Evolutionary conservation across 1,140 invertebrate genomes (phyloP).

Genomic region (Pygmarrhopalites habei): DNA sequence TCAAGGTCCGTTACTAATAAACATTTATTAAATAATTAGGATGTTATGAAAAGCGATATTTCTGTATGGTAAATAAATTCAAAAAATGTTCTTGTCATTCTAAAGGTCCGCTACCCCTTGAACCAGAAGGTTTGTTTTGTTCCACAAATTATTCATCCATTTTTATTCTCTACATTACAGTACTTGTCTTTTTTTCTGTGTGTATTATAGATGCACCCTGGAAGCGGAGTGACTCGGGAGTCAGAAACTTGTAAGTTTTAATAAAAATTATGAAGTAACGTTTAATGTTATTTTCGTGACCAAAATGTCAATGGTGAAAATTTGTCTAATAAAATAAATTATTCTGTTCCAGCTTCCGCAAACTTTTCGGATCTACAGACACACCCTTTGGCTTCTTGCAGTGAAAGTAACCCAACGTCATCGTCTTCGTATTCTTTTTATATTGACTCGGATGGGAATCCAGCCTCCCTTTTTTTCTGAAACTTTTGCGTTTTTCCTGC

Average conservation of each 20-base stretch:
- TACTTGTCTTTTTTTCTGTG: conserved; percentile 40
- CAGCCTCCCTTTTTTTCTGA: neutral
- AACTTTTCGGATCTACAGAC: conserved; percentile 10
- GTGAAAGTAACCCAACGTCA: neutral
- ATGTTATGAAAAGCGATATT: no score
- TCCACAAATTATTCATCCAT: neutral
- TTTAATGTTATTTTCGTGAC: neutral
- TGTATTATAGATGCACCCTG: conserved; percentile 67
- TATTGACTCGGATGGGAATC: conserved; percentile 4
- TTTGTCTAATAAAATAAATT: neutral
- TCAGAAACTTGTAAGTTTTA: conserved; percentile 82
- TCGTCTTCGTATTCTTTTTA: neutral
- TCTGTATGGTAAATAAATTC: neutral
- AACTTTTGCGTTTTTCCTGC: no score
- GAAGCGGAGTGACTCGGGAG: conserved; percentile 72
- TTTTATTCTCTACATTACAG: neutral
- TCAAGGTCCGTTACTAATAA: no score
- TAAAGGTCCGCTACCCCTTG: neutral
- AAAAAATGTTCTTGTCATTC: neutral
- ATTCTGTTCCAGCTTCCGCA: neutral
- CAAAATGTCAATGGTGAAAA: neutral
- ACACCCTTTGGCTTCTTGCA: conserved; percentile 9
- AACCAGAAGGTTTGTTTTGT: neutral
- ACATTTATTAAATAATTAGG: no score
- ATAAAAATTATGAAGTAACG: conserved; percentile 1